Conservation (phyloP, 1,140 invertebrate genomes). For the Drosophila subobscura region DNA sequence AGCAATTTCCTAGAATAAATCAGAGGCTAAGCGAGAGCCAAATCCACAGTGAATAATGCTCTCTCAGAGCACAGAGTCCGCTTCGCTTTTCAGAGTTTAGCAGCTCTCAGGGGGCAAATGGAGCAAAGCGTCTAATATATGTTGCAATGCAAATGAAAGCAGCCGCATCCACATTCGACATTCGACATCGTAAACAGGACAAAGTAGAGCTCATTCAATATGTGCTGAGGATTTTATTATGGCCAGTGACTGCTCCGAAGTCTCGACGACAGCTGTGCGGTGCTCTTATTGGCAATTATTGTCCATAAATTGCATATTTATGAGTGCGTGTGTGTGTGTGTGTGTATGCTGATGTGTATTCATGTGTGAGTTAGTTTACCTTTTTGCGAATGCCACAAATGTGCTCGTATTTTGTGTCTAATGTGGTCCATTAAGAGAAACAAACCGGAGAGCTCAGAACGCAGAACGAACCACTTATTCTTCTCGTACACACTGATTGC, state of each 20-base stretch:
- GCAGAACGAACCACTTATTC: not conserved
- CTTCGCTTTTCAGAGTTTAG: not conserved
- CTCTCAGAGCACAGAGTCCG: conserved; percentile 7
- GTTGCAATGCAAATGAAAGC: conserved; percentile 60
- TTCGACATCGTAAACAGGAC: conserved; percentile 19
- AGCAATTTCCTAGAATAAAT: conserved; percentile 16
- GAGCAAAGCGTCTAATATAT: conserved; percentile 26
- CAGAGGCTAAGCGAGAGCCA: conserved; percentile 17
- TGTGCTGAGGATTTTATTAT: conserved; percentile 47
- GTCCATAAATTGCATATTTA: conserved; percentile 79
- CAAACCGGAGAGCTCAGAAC: not conserved
- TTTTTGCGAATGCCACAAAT: conserved; percentile 66
- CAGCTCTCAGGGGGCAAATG: conserved; percentile 31
- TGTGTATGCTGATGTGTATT: not conserved
- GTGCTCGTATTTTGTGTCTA: conserved; percentile 73
- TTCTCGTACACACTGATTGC: conserved; percentile 44
- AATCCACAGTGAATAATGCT: conserved; percentile 24
- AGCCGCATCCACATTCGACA: conserved; percentile 9
- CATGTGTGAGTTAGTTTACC: conserved; percentile 55
- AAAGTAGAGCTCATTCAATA: conserved; percentile 11
- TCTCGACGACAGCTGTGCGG: conserved; percentile 70
- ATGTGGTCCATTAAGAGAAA: conserved; percentile 71
- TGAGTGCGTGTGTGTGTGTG: conserved; percentile 32
- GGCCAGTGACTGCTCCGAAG: not conserved
- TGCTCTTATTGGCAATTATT: conserved; percentile 79